A percentile compares a stretch with the other conserved stretches of the same genome.
These are phyloP conservation scores for Etheostoma cragini DNA, from an alignment of 2,113 vertebrate genomes.

Conservation along the genomic window DNA sequence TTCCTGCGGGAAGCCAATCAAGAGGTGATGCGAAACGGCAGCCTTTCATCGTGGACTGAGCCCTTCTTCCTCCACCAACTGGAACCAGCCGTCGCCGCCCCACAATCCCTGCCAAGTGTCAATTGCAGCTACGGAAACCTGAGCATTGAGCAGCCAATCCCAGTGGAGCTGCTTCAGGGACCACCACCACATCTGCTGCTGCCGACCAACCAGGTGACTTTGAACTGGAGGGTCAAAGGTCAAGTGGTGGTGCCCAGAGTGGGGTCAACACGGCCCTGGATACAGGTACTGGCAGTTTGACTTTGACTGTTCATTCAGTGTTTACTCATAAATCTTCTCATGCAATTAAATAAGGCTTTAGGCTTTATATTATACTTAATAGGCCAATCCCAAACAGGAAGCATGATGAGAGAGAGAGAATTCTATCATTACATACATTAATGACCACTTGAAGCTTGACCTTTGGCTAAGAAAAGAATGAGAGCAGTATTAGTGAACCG, in stretches of 20 bases:
- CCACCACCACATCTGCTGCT: slow-evolving; percentile 76
- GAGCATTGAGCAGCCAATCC: slow-evolving; percentile 84
- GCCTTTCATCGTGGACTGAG: slow-evolving; percentile 90
- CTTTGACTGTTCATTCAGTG: background rate
- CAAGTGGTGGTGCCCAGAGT: slow-evolving; percentile 89
- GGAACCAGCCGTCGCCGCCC: slow-evolving; percentile 60
- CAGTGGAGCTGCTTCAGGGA: slow-evolving; percentile 87
- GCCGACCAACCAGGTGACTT: slow-evolving; percentile 84
- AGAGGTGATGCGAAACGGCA: slow-evolving; percentile 93
- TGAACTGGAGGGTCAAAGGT: slow-evolving; percentile 81
- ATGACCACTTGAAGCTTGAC: background rate
- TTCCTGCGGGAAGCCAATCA: slow-evolving; percentile 94
- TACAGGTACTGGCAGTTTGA: slow-evolving; percentile 72
- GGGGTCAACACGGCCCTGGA: slow-evolving; percentile 89
- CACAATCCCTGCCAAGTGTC: slow-evolving; percentile 85
- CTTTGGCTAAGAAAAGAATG: background rate
- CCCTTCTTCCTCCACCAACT: slow-evolving; percentile 90
- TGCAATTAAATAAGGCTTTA: background rate
- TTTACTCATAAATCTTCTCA: background rate
- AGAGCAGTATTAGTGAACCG: background rate
- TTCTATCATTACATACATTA: background rate
- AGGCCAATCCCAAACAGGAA: background rate
- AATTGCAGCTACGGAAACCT: slow-evolving; percentile 94
- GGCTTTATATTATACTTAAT: background rate
- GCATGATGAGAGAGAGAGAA: background rate